Evolutionary conservation across 2,797 vertebrate species (phyloP), one percentile per base, ranked within the genome.

Genomic region (Steatocranus sp.): DNA sequence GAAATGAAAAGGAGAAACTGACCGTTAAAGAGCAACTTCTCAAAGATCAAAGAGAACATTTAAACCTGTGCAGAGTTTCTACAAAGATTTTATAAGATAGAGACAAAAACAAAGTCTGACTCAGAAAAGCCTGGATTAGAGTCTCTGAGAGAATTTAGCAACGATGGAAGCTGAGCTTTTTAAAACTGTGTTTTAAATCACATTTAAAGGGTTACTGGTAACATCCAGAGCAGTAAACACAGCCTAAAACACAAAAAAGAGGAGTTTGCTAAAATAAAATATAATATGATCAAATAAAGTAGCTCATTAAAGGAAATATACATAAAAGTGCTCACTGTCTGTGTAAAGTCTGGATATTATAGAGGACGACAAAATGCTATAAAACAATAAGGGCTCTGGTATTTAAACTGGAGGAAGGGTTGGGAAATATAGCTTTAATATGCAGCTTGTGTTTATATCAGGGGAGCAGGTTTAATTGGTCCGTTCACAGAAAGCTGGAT

Each of bases 201-300:
- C 1, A 18, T 11, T 18, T 5, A 11, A 46, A 23, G 0, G 36
- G 5, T 43, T 10, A 0, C 12, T 61, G 56, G 17, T 61, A 2
- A 11, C 23, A 46, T 1, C 66, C 38, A 27, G 23, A 46, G 0
- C 6, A 46, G 15, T 17, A 3, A 70, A 18, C 20, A 23, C 63
- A 41, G 36, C 61, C 38, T 11, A 3, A 17, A 18, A 70, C 66
- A 46, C 66, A 70, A 70, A 6, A 23, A 68, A 43, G 23, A 41
- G 38, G 0, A 43, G 34, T 38, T 66, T 15, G 36, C 38, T 61
- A 0, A 66, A 23, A 66, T 1, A 2, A 11, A 1, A 2, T 11
- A 43, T 0, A 66, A 66, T 66, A 68, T 5, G 63, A 68, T 68
- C 14, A 27, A 70, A 46, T 7, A 46, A 18, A 70, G 25, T 18